Conservation (phyloP, 2,113 vertebrate genomes). For the Anguilla rostrata region DNA sequence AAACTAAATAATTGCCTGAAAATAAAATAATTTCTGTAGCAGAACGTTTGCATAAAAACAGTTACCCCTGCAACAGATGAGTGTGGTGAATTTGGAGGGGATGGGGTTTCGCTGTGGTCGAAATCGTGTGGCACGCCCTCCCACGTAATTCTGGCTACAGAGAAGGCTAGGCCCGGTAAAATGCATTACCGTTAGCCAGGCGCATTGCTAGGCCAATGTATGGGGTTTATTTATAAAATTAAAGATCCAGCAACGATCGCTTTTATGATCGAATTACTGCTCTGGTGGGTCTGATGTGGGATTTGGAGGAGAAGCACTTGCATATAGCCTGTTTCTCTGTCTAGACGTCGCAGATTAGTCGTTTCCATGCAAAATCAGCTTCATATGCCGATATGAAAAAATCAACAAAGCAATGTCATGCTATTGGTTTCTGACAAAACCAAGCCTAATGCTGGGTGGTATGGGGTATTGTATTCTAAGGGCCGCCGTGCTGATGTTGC, state of each 20-base stretch:
- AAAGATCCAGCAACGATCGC: neutral
- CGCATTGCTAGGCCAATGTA: neutral
- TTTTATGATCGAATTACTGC: neutral
- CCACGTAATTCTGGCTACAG: constrained; percentile 1
- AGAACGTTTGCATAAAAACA: neutral
- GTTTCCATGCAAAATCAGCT: neutral
- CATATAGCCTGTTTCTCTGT: neutral
- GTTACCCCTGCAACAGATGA: neutral
- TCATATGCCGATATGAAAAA: neutral
- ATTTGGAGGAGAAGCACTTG: neutral
- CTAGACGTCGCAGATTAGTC: neutral
- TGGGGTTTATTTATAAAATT: neutral
- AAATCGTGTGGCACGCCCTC: constrained; percentile 1
- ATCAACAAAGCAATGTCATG: neutral
- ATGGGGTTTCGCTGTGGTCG: neutral
- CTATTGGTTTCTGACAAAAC: neutral
- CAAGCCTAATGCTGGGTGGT: neutral
- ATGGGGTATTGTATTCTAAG: neutral
- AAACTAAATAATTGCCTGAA: neutral
- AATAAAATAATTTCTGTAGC: neutral
- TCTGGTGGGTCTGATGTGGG: neutral
- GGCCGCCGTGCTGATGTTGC: neutral
- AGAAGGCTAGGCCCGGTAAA: neutral
- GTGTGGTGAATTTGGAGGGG: neutral
- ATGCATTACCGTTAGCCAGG: neutral